Evolutionary conservation across 2,797 vertebrate genomes (phyloP), one percentile per base, ranked within the genome.

Genomic region (Darevskia mixta): DNA sequence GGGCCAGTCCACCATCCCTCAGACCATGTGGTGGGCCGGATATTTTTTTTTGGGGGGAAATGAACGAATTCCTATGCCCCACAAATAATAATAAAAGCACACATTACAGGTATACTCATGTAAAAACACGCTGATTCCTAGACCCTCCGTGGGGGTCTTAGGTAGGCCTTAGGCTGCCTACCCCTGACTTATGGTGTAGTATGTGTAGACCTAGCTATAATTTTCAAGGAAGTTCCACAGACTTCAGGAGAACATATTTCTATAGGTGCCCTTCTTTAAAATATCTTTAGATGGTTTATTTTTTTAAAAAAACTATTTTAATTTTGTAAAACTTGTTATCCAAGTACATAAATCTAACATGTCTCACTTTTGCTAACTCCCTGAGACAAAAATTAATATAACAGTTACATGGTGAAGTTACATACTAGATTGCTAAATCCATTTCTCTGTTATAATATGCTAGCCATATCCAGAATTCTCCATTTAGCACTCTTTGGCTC

Each of bases 391-490:
- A 55, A 82, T 38, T 35, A 73, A 58, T 61, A 38, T 45, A 82
- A 43, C 18, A 45, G 25, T 25, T 75, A 45, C 64, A 55, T 55
- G 45, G 29, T 67, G n/a, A 76, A 82, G 20, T 87, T 15, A 49
- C 58, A 76, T 49, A 20, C 20, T 55, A 77, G 61, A 45, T n/a
- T 49, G 49, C n/a, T 93, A 32, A 90, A 79, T 7, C 20, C 77
- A 75, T 67, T 0, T 0, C 85, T 88, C 86, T 92, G 86, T 83
- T 45, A 88, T 90, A 78, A 85, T 86, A 89, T 61, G 5, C 80
- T 89, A 86, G 79, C 20, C 61, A 95, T 94, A 89, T 92, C 92
- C 95, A 81, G 23, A 90, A 94, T 91, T 94, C 80, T 91, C 87
- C 91, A 92, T 82, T 82, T 71, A 88, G 41, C 13, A 86, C 23